These are phyloP conservation scores for Neotoxoptera formosana DNA, from an alignment of 1,140 invertebrate genomes.

Conservation along the genomic window DNA sequence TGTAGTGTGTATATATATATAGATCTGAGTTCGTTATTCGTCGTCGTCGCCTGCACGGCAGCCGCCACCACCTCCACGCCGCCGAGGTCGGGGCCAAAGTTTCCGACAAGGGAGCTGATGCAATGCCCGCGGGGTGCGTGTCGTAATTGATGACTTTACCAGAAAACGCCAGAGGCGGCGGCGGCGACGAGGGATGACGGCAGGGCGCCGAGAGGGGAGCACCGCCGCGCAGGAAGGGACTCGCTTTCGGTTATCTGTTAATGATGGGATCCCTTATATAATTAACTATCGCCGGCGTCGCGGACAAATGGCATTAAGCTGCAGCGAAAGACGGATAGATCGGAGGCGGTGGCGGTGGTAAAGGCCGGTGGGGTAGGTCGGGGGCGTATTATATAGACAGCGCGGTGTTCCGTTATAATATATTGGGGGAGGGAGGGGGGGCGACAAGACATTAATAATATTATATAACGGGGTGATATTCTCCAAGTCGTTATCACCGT, in stretches of 20 bases:
- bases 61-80: not conserved
- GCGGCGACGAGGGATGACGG: not conserved
- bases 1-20: not conserved
- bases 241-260: conserved; percentile 54
- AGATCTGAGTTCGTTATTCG: conserved; percentile 18
- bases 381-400: not conserved
- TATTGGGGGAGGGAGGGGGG: not conserved
- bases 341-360: not conserved
- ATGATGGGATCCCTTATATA: conserved; percentile 56
- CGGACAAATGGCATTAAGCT: conserved; percentile 47
- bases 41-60: not conserved
- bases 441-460: conserved; percentile 46
- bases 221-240: conserved; percentile 14
- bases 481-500: conserved; percentile 36
- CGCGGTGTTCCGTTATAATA: conserved; percentile 6
- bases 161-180: not conserved
- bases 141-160: conserved; percentile 54
- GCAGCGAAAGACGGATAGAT: not conserved
- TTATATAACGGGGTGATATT: conserved; percentile 20
- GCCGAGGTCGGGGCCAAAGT: not conserved
- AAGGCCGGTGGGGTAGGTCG: not conserved
- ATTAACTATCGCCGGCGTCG: conserved; percentile 40
- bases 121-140: not conserved
- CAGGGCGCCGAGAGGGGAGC: not conserved
- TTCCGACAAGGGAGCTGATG: not conserved